These are phyloP conservation scores for Metaphire vulgaris DNA, from an alignment of 1,140 invertebrate species.

Conservation along the genomic window DNA sequence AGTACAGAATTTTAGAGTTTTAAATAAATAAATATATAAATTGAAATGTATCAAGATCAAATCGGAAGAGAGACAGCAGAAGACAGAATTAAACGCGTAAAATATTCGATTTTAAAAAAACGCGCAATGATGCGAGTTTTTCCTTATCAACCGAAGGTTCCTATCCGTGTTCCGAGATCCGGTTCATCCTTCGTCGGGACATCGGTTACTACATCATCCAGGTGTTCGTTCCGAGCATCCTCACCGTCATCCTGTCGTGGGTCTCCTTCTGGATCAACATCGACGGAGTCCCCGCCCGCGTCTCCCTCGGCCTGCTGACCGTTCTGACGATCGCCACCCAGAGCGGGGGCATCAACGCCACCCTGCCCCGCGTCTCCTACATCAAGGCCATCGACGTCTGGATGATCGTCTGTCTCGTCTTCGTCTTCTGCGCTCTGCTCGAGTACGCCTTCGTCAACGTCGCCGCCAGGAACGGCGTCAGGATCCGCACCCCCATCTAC, in stretches of 20 bases:
- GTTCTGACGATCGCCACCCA: slow-evolving; percentile 32
- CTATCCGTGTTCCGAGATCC: slow-evolving; percentile 26
- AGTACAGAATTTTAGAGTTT: too few relatives aligned
- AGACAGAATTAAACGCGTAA: background rate
- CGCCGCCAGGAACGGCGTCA: slow-evolving; percentile 20
- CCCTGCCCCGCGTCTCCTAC: slow-evolving; percentile 34
- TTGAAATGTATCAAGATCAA: too few relatives aligned
- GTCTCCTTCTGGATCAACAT: slow-evolving; percentile 30
- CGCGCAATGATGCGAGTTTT: too few relatives aligned
- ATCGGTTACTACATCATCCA: slow-evolving; percentile 72
- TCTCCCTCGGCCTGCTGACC: slow-evolving; percentile 35
- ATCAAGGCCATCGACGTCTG: slow-evolving; percentile 86
- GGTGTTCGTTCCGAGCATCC: slow-evolving; percentile 80
- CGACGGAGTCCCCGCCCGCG: slow-evolving; percentile 26
- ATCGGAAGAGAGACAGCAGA: too few relatives aligned
- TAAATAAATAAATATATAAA: too few relatives aligned
- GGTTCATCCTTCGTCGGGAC: slow-evolving; percentile 52
- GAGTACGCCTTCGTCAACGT: slow-evolving; percentile 73
- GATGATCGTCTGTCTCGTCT: slow-evolving; percentile 88
- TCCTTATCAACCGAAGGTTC: slow-evolving; percentile 15
- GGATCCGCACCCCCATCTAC: slow-evolving; percentile 12
- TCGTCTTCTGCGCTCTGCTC: slow-evolving; percentile 82
- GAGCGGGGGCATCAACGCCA: slow-evolving; percentile 15
- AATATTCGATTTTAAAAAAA: background rate
- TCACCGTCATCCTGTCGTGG: slow-evolving; percentile 46